Conservation (phyloP, 2,888 invertebrate species). For the Zhuqinia jingwanae region DNA sequence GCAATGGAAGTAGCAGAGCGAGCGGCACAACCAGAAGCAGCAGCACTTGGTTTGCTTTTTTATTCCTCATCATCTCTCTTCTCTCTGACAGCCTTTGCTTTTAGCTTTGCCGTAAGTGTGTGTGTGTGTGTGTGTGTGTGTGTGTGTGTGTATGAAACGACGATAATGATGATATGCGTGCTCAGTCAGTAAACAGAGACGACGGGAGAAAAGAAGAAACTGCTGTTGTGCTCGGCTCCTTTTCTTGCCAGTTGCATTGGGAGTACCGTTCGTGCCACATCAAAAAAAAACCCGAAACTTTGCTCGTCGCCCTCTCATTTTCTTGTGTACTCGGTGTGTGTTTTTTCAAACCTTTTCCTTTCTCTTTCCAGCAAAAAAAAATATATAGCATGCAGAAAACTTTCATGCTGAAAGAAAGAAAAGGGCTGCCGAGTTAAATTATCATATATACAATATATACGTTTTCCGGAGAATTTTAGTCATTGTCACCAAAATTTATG, state of each 20-base stretch:
- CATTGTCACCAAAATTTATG: too few species aligned
- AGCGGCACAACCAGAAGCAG: background rate
- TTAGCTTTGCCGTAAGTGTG: background rate
- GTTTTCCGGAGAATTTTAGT: too few species aligned
- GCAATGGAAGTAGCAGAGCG: background rate
- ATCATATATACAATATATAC: too few species aligned
- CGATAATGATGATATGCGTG: constrained; percentile 49
- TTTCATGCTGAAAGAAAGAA: too few species aligned
- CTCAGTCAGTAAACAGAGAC: constrained; percentile 38
- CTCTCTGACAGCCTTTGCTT: constrained; percentile 20
- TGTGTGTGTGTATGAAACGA: constrained; percentile 17
- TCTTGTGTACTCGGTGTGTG: background rate
- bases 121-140: too few species aligned
- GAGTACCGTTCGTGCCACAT: constrained; percentile 49
- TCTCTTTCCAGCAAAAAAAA: too few species aligned
- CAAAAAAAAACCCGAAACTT: background rate
- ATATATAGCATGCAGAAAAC: background rate
- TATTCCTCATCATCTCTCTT: constrained; percentile 23
- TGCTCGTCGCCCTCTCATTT: constrained; percentile 2
- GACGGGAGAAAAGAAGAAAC: constrained; percentile 3
- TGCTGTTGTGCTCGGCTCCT: constrained; percentile 34
- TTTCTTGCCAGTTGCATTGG: constrained; percentile 39
- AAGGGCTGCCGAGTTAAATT: too few species aligned
- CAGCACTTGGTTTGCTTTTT: background rate
- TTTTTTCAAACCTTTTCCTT: too few species aligned